Base-by-base conservation (phyloP, 1,140 invertebrate species). In the Aphelinus atriplicis region DNA sequence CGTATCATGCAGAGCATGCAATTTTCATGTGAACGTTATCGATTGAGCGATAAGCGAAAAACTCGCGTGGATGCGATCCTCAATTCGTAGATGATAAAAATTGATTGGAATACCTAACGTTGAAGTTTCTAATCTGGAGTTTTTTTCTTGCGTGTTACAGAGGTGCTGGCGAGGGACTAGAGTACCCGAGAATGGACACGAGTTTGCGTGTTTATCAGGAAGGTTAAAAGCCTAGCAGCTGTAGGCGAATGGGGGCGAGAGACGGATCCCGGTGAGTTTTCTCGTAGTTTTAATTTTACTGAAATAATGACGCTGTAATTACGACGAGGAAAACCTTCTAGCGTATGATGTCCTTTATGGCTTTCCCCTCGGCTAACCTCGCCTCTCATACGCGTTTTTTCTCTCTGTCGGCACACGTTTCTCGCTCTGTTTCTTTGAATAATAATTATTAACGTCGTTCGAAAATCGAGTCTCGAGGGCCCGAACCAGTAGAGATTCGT, bases 241-340 rank as follows among this genome's bases (percentile, higher is more conserved):
- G 56, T 5, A 57, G 3, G 26, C 3, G 56, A 57, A 10, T 7
- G 46, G 43, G 5, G 53, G 2, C 45, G 61, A 3, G 42, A 58
- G 3, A 47, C n/a, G 45, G 45, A 2, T n/a, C 1, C 55, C 45
- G 26, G 55, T 56, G 10, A 68, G 55, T 58, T 3, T 68, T 47
- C 10, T 3, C 10, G 9, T 4, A 68, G 67, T 61, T 60, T 61
- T 70, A 50, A 70, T 60, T 70, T 65, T 61, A 26, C 56, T 61
- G 2, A 61, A 70, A 51, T 70, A 70, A 70, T 9, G 46, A 51
- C 46, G 58, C 6, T 5, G 47, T 61, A 43, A 60, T 60, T 60
- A 6, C 45, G 46, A 50, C 4, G 1, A 26, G 65, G n/a, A 55
- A 66, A 55, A 53, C n/a, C 64, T 66, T 66, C 50, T 66, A 53